These are phyloP conservation scores for Deroplatys truncata DNA, from an alignment of 2,888 invertebrate genomes.

Conservation along the genomic window DNA sequence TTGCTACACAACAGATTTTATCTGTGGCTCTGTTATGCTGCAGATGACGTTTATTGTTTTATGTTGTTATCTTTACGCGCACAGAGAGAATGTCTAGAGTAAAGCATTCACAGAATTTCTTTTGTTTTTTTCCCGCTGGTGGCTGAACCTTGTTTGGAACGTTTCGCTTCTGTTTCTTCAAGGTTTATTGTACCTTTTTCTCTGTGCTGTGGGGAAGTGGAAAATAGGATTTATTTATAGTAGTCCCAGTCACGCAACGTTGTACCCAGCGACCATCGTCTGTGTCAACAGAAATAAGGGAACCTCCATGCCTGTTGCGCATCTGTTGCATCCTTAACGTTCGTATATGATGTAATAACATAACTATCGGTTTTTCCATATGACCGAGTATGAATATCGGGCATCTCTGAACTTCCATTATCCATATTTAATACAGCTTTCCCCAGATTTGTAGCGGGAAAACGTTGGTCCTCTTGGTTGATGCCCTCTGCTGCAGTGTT, in stretches of 20 bases:
- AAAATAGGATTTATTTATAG: neutral
- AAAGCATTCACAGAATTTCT: too few species aligned
- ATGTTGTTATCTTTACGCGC: too few species aligned
- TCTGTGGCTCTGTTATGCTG: too few species aligned
- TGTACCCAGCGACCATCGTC: neutral
- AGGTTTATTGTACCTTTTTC: neutral
- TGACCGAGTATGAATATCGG: neutral
- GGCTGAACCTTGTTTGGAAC: neutral
- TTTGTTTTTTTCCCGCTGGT: neutral
- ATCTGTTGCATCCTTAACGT: neutral
- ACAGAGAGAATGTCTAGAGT: too few species aligned
- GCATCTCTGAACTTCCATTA: neutral
- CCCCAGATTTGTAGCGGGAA: too few species aligned
- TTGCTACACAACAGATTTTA: too few species aligned
- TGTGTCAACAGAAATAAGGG: neutral
- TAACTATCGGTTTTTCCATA: neutral
- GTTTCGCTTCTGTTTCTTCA: neutral
- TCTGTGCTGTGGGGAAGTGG: neutral
- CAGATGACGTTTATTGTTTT: too few species aligned
- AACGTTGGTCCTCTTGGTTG: too few species aligned
- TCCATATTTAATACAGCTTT: neutral
- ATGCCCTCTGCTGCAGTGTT: too few species aligned
- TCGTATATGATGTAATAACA: neutral
- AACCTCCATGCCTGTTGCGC: neutral
- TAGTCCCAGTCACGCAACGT: neutral